These are phyloP conservation scores for Lagocephalus sceleratus DNA, from an alignment of 2,797 vertebrate species.

Conservation along the genomic window DNA sequence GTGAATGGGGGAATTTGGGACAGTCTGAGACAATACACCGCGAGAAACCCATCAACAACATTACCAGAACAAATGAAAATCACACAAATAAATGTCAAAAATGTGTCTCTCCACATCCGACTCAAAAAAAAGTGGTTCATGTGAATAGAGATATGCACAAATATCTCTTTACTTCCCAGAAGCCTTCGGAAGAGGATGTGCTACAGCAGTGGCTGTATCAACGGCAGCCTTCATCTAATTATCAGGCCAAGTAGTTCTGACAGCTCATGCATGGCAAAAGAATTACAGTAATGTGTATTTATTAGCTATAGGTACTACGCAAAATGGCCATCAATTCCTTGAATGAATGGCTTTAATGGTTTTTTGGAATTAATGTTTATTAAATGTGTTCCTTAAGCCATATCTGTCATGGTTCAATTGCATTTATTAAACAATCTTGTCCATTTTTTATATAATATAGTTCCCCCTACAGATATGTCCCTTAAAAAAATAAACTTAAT, in stretches of 20 bases:
- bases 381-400: slow-evolving; percentile 12
- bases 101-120: not conserved
- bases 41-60: slow-evolving; percentile 45
- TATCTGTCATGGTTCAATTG: slow-evolving; percentile 21
- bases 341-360: slow-evolving; percentile 1
- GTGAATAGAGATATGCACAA: not conserved
- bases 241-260: slow-evolving; percentile 7
- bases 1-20: slow-evolving; percentile 49
- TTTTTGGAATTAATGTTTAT: slow-evolving; percentile 13
- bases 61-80: slow-evolving; percentile 42
- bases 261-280: slow-evolving; percentile 15
- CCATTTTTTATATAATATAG: slow-evolving; percentile 4
- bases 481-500: slow-evolving; percentile 32
- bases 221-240: slow-evolving; percentile 17
- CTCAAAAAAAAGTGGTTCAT: too few relatives aligned
- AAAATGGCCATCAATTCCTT: slow-evolving; percentile 1
- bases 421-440: slow-evolving; percentile 15
- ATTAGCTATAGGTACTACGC: slow-evolving; percentile 17
- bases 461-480: slow-evolving; percentile 13
- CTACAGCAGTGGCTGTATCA: slow-evolving; percentile 3
- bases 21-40: slow-evolving; percentile 5
- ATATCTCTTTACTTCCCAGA: not conserved
- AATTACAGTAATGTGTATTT: slow-evolving; percentile 12
- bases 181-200: not conserved
- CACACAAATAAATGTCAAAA: slow-evolving; percentile 30